These are phyloP conservation scores for Eremobia ochroleuca DNA, from an alignment of 2,888 invertebrate species.

Conservation along the genomic window DNA sequence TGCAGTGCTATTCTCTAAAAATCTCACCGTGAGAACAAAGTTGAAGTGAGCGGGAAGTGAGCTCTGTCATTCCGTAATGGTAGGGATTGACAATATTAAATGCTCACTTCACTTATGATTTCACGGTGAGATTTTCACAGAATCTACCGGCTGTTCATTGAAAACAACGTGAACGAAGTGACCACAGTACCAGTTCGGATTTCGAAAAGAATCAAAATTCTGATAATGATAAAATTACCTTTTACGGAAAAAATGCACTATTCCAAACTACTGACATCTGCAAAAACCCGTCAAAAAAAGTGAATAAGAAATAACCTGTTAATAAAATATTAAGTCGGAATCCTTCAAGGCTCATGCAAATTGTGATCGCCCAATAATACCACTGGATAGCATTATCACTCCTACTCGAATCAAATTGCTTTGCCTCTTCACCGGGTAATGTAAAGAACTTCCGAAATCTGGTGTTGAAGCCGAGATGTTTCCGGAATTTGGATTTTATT, in stretches of 20 bases:
- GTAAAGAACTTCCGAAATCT: constrained; percentile 61
- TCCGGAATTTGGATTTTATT: constrained; percentile 42
- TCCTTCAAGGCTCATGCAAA: constrained; percentile 55
- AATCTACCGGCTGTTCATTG: neutral
- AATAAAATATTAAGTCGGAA: constrained; percentile 33
- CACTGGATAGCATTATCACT: constrained; percentile 58
- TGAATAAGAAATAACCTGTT: constrained; percentile 12
- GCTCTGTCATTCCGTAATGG: no score
- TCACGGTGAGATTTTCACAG: no score
- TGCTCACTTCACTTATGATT: no score
- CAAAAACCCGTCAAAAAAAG: constrained; percentile 1
- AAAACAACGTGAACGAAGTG: neutral
- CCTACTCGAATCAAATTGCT: constrained; percentile 70
- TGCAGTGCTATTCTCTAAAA: no score
- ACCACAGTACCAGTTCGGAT: neutral
- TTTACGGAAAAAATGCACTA: neutral
- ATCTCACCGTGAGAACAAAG: no score
- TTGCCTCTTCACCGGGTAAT: constrained; percentile 60
- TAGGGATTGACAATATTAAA: no score
- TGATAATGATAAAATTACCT: neutral
- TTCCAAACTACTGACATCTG: neutral
- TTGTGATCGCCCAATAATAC: constrained; percentile 57
- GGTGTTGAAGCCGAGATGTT: constrained; percentile 46
- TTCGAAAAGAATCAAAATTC: neutral
- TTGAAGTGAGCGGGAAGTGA: no score